phyloP scores from a whole-genome alignment of 2,113 vertebrate genomes.

The Platysteira castanea region DNA sequence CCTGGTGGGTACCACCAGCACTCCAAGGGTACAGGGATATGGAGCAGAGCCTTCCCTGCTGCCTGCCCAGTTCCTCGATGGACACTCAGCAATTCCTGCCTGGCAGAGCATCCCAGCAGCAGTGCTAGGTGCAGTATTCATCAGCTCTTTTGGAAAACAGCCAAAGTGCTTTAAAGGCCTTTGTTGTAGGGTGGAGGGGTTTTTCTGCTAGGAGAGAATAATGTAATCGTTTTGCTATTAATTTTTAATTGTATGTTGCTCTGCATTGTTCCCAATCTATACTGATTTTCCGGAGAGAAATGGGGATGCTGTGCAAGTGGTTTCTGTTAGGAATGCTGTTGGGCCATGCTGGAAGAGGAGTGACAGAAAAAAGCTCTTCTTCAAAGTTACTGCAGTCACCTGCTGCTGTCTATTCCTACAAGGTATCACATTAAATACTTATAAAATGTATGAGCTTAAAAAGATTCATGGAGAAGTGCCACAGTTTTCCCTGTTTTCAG shows the following conservation, averaged over 20 bases:
- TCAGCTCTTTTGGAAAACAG: constrained; percentile 2
- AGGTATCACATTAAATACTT: neutral
- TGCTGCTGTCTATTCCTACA: neutral
- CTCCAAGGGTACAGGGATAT: neutral
- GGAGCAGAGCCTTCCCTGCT: neutral
- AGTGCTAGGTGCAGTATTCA: neutral
- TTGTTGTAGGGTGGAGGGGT: neutral
- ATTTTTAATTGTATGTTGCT: constrained; percentile 37
- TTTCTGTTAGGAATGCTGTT: neutral
- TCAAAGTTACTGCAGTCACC: neutral
- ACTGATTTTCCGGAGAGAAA: constrained; percentile 9
- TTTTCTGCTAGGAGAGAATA: neutral
- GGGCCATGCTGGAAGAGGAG: neutral
- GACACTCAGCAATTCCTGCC: neutral
- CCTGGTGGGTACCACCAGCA: neutral
- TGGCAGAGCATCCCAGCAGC: neutral
- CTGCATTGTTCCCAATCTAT: neutral
- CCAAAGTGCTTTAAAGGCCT: constrained; percentile 7
- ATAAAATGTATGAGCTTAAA: neutral
- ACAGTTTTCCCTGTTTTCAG: neutral
- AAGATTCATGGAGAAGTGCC: neutral
- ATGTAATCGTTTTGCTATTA: constrained; percentile 19
- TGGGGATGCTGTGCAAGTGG: neutral
- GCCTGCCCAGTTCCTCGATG: accelerated
- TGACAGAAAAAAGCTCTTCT: neutral